Conservation (phyloP, 1,140 invertebrate genomes). For the Wasmannia auropunctata region DNA sequence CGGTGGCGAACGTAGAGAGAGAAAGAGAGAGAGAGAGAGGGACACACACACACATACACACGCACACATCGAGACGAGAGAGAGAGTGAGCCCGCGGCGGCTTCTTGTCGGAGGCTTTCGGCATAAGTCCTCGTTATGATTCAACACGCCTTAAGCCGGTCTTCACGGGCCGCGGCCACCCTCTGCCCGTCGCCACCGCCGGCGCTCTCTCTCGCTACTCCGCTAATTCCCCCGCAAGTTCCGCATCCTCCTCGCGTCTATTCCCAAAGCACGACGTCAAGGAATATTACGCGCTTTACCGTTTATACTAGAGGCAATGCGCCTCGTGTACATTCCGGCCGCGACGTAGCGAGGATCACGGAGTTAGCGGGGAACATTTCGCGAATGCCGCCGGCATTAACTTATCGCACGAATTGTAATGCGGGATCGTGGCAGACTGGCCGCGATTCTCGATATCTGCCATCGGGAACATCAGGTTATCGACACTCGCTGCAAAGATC, state of each 20-base stretch:
- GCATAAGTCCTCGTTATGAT: constrained; percentile 84
- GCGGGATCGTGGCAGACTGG: constrained; percentile 29
- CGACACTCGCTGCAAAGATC: neutral
- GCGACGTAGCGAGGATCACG: constrained; percentile 62
- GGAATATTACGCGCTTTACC: constrained; percentile 65
- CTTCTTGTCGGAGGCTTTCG: constrained; percentile 81
- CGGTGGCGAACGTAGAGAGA: constrained; percentile 34
- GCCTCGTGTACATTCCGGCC: constrained; percentile 52
- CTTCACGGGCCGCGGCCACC: constrained; percentile 74
- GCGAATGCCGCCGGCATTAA: constrained; percentile 59
- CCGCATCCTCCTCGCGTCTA: constrained; percentile 73
- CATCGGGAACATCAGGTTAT: constrained; percentile 26
- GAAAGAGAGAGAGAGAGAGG: neutral
- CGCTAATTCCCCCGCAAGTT: constrained; percentile 79
- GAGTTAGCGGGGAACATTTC: constrained; percentile 55
- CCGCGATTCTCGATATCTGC: constrained; percentile 23
- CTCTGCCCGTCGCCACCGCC: constrained; percentile 50
- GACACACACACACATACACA: too few species aligned
- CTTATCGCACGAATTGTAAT: constrained; percentile 60
- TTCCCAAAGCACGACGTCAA: constrained; percentile 66
- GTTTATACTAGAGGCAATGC: constrained; percentile 56
- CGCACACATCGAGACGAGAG: too few species aligned
- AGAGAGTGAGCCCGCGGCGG: constrained; percentile 66
- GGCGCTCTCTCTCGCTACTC: constrained; percentile 40
- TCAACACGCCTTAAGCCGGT: constrained; percentile 83